These are phyloP conservation scores for Enteromius thamalakanensis DNA, from an alignment of 2,797 vertebrate species.

Conservation along the genomic window DNA sequence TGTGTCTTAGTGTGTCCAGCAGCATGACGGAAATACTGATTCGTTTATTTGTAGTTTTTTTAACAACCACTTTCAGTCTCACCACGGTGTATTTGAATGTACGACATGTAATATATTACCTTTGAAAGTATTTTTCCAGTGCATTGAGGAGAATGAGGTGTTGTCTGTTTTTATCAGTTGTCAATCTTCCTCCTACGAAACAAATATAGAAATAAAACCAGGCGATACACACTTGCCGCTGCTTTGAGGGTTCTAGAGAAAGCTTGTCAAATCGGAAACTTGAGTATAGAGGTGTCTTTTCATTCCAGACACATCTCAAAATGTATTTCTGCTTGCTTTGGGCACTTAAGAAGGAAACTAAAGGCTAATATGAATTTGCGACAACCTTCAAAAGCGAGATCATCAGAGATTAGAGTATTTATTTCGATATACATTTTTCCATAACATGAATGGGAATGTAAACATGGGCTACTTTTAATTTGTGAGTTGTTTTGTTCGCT, in stretches of 20 bases:
- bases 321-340: not conserved
- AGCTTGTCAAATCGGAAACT: not conserved
- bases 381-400: constrained; percentile 14
- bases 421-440: constrained; percentile 1
- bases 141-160: constrained; percentile 58
- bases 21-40: constrained; percentile 35
- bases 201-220: constrained; percentile 49
- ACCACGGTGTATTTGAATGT: constrained; percentile 66
- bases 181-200: constrained; percentile 40
- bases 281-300: not conserved
- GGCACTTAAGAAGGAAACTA: constrained; percentile 4
- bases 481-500: constrained; percentile 11
- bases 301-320: not conserved
- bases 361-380: constrained; percentile 1
- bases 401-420: not conserved
- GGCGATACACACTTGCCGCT: not conserved
- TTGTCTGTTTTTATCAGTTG: constrained; percentile 59
- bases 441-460: not conserved
- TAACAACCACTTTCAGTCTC: constrained; percentile 41
- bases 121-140: constrained; percentile 64
- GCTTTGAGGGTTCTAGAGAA: not conserved
- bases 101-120: constrained; percentile 65
- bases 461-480: constrained; percentile 4
- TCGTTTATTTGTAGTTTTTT: constrained; percentile 46
- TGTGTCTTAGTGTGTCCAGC: constrained; percentile 46